Conservation (phyloP, 2,888 invertebrate genomes). For the Lycocerus yunnanus region DNA sequence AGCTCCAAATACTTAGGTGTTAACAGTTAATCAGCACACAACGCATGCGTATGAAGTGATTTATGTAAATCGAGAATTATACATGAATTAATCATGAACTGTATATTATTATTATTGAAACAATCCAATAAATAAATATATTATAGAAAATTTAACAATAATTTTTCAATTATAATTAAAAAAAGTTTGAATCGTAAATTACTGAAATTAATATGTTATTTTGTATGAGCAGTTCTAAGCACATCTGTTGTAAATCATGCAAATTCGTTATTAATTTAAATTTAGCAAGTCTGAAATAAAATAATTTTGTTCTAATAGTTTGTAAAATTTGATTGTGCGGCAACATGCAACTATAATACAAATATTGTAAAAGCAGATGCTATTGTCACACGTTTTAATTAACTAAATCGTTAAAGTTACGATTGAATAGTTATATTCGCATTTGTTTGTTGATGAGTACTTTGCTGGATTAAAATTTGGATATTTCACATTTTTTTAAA, state of each 20-base stretch:
- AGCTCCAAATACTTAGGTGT: too few relatives aligned
- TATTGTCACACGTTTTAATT: constrained; percentile 29
- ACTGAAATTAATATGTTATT: neutral
- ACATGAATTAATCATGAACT: neutral
- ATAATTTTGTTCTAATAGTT: constrained; percentile 20
- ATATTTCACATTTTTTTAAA: neutral
- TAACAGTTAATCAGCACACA: too few relatives aligned
- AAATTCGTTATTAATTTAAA: constrained; percentile 29
- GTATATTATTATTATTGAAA: too few relatives aligned
- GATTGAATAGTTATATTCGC: constrained; percentile 9
- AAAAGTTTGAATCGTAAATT: neutral
- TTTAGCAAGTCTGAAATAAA: constrained; percentile 18
- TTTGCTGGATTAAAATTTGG: neutral
- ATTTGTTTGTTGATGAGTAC: neutral
- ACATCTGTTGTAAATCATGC: constrained; percentile 10
- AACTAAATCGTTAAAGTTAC: constrained; percentile 25
- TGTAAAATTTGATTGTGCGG: constrained; percentile 18
- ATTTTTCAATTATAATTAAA: neutral
- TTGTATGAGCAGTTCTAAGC: neutral
- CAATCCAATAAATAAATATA: neutral
- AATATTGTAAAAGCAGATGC: constrained; percentile 27
- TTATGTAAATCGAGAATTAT: too few relatives aligned
- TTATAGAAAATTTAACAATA: neutral
- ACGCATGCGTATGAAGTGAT: neutral
- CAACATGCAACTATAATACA: constrained; percentile 20